Conservation (phyloP, 2,888 invertebrate species). For the Dryocosmus kuriphilus region DNA sequence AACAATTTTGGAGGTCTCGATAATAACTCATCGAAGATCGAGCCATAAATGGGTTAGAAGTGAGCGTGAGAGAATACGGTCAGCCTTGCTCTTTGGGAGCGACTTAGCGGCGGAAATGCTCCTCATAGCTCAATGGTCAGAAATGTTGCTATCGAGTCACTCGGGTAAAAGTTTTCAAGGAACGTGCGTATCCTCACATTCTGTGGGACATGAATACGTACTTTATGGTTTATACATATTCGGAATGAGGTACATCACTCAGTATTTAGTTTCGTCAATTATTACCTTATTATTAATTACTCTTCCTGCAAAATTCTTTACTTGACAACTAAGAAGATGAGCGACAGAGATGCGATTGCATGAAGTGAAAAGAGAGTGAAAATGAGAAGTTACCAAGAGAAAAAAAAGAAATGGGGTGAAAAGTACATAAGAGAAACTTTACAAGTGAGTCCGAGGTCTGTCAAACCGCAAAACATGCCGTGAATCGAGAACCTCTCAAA, state of each 20-base stretch:
- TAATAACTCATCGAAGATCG: conserved; percentile 38
- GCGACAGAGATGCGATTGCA: background rate
- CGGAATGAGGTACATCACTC: background rate
- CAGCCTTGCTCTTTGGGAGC: conserved; percentile 54
- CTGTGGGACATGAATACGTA: background rate
- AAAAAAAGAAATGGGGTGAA: background rate
- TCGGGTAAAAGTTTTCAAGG: background rate
- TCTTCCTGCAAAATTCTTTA: too few species aligned
- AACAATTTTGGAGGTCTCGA: conserved; percentile 12
- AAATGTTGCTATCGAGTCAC: background rate
- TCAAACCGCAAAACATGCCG: conserved; percentile 61
- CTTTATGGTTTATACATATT: background rate
- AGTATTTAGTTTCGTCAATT: background rate
- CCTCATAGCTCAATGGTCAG: conserved; percentile 60
- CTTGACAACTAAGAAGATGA: background rate
- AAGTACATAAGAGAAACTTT: conserved; percentile 41
- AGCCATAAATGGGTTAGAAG: conserved; percentile 51
- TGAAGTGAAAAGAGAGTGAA: background rate
- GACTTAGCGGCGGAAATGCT: conserved; percentile 66
- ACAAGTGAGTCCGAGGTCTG: conserved; percentile 35
- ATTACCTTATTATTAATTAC: too few species aligned
- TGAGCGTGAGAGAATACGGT: conserved; percentile 38
- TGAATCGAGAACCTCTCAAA: conserved; percentile 47
- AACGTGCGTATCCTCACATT: background rate
- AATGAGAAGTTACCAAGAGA: background rate